Evolutionary conservation across 2,113 vertebrate genomes (phyloP), one percentile per base, ranked within the genome.

Genomic region (Colaptes auratus): DNA sequence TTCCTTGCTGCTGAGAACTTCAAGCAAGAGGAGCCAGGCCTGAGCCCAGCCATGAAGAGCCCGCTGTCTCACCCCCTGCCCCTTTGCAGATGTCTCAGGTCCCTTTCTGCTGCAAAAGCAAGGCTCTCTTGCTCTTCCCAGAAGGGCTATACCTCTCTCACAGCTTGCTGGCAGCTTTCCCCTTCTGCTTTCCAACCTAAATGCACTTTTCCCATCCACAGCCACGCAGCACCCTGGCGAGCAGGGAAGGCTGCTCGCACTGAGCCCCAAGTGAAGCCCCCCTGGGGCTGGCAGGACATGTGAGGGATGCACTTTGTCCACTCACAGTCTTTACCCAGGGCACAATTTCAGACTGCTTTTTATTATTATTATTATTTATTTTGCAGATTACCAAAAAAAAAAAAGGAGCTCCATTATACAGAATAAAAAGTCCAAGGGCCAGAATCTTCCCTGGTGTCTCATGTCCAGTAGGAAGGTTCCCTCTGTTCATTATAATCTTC

Each of bases 401-500:
- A 16, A 7, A 46, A 20, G 46, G 8, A 48, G 2, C 16, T 30
- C 63, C 64, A 31, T 85, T 69, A 79, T 20, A 55, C 15, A 72
- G 44, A n/a, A 90, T 25, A 90, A 35, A 36, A 67, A 92, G 89
- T 65, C 30, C 2, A 1, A 1, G n/a, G 12, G 39, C 35, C 52
- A 79, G 78, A 93, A 79, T 75, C 63, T 87, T 78, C 33, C 61
- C 61, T n/a, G 46, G 42, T 50, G 61, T 58, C 92, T 93, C 20
- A 4, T 24, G 53, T 93, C 91, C 72, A 91, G 85, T 11, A 82
- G 91, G 36, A 8, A 89, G 42, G 79, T 88, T 82, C 76, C 72
- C 75, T 87, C 82, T 88, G 75, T 89, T 95, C 87, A 93, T 94
- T 94, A 92, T 92, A 92, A 89, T 88, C 89, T 88, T 91, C 94